These are phyloP conservation scores for Tortrix viridana DNA, from an alignment of 2,888 invertebrate genomes.

Conservation along the genomic window DNA sequence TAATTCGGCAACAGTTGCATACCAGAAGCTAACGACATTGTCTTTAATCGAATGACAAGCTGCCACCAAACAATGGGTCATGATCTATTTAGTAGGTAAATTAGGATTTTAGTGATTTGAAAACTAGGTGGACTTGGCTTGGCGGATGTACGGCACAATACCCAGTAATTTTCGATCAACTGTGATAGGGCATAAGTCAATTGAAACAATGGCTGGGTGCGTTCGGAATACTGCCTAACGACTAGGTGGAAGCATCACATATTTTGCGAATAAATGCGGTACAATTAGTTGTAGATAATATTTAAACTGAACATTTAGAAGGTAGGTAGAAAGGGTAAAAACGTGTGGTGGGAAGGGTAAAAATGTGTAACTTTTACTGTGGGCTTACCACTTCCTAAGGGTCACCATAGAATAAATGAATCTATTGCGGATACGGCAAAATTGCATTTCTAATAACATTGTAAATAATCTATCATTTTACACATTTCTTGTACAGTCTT, in stretches of 20 bases:
- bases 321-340: too few species aligned
- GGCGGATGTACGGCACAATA: slow-evolving; percentile 61
- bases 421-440: too few species aligned
- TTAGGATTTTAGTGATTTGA: slow-evolving; percentile 42
- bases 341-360: too few species aligned
- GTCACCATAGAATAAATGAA: too few species aligned
- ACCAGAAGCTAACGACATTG: slow-evolving; percentile 1
- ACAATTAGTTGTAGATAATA: too few species aligned
- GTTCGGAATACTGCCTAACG: slow-evolving; percentile 49
- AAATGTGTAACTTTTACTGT: too few species aligned
- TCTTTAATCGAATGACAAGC: slow-evolving; percentile 22
- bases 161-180: slow-evolving; percentile 60
- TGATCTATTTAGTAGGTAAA: slow-evolving; percentile 35
- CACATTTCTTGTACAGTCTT: too few species aligned
- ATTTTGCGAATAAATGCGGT: too few species aligned
- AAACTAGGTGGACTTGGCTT: slow-evolving; percentile 45
- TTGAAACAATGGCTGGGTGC: slow-evolving; percentile 74
- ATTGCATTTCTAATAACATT: too few species aligned
- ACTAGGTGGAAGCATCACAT: slow-evolving; percentile 1
- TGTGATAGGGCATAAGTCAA: slow-evolving; percentile 64
- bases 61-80: slow-evolving; percentile 29
- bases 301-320: too few species aligned
- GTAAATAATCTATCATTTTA: too few species aligned
- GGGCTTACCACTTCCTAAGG: too few species aligned
- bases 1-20: slow-evolving; percentile 12